phyloP scores from a whole-genome alignment of 1,140 invertebrate genomes.

The Zaprionus inermis region DNA sequence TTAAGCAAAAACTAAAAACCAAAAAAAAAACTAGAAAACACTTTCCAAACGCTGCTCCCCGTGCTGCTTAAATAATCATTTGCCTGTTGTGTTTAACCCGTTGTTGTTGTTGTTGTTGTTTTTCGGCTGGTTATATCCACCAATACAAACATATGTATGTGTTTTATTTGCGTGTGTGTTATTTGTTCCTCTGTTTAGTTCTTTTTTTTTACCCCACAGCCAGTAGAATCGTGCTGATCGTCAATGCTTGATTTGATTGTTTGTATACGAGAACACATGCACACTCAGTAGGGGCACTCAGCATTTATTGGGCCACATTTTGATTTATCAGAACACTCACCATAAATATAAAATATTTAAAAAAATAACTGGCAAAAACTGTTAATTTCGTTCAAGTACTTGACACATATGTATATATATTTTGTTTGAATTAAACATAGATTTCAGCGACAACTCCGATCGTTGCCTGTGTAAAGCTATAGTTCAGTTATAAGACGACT shows the following conservation, averaged over 20 bases:
- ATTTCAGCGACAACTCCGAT: neutral
- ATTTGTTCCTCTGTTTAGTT: slow-evolving; percentile 22
- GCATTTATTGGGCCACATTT: neutral
- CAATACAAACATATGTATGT: slow-evolving; percentile 18
- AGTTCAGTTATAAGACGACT: no score
- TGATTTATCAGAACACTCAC: neutral
- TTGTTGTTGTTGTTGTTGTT: slow-evolving; percentile 27
- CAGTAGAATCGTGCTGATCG: slow-evolving; percentile 71
- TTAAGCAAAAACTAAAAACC: slow-evolving; percentile 40
- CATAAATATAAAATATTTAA: neutral
- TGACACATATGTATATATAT: no score
- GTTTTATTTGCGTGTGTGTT: slow-evolving; percentile 4
- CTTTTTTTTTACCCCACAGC: slow-evolving; percentile 34
- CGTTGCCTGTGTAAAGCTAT: no score
- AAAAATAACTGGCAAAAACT: neutral
- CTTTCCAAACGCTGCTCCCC: slow-evolving; percentile 28
- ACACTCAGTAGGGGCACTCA: slow-evolving; percentile 55
- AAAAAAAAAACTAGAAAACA: slow-evolving; percentile 27
- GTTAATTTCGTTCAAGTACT: no score
- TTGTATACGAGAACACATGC: slow-evolving; percentile 74
- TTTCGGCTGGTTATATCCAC: slow-evolving; percentile 29
- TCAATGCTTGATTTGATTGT: slow-evolving; percentile 77
- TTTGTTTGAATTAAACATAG: no score
- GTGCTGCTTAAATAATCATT: slow-evolving; percentile 68
- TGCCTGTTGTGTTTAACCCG: slow-evolving; percentile 32